phyloP scores from a whole-genome alignment of 2,797 vertebrate species.

The Thunnus albacares region DNA sequence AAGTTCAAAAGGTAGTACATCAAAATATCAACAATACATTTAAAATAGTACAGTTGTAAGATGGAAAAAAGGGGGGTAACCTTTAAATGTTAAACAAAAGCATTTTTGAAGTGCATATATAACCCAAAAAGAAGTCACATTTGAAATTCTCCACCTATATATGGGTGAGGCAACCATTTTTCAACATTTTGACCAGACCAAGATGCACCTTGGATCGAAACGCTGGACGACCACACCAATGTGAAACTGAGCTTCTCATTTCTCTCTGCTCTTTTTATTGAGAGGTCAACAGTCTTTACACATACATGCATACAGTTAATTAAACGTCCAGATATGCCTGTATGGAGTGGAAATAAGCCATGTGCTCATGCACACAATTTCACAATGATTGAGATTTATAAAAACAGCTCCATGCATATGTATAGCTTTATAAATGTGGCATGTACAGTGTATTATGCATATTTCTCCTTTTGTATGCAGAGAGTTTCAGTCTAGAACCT shows the following conservation, averaged over 20 bases:
- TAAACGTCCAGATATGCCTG: conserved; percentile 4
- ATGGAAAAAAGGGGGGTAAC: too few relatives aligned
- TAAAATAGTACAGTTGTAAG: too few relatives aligned
- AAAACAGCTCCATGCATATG: conserved; percentile 18
- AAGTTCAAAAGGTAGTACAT: too few relatives aligned
- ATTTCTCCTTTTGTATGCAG: conserved; percentile 16
- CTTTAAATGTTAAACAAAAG: too few relatives aligned
- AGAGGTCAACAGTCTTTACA: neutral
- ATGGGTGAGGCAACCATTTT: too few relatives aligned
- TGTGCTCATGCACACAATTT: conserved; percentile 13
- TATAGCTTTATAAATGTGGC: neutral
- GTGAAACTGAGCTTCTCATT: neutral
- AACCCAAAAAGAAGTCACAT: too few relatives aligned
- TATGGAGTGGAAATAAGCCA: neutral
- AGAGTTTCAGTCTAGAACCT: neutral
- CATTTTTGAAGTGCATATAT: too few relatives aligned
- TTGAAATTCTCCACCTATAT: too few relatives aligned
- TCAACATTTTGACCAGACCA: too few relatives aligned
- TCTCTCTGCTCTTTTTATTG: neutral
- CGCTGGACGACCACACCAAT: neutral
- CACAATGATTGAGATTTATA: conserved; percentile 8
- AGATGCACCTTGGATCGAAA: too few relatives aligned
- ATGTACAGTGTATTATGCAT: neutral
- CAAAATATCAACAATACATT: too few relatives aligned
- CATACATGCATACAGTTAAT: conserved; percentile 3